Base-by-base conservation (phyloP, 2,113 vertebrate genomes). In the Pseudorhombus dupliciocellatus region DNA sequence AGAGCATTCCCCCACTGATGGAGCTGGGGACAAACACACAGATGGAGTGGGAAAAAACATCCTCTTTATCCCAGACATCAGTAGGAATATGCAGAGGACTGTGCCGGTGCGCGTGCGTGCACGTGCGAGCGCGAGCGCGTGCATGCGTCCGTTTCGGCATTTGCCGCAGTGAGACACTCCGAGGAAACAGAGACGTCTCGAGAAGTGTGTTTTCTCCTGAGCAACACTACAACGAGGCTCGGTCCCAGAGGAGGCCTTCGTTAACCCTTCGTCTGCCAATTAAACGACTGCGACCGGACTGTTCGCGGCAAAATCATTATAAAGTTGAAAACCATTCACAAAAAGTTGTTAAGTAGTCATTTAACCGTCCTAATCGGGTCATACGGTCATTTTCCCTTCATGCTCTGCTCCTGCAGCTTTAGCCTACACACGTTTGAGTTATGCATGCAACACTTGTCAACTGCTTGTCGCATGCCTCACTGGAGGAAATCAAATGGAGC, bases 21-120 rank as follows among this genome's bases (percentile, higher is more conserved):
- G 87, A 87, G 88, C 78, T 78, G 64, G 90, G 89, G 91, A 93
- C 92, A 92, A 92, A 92, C 91, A 92, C 85, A 59, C 65, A 62
- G 79, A 75, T 73, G 77, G 87, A 89, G n/a, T n/a, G 84, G 79
- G 77, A 59, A 87, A 87, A 90, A 91, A 90, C 89, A 85, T 92
- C 84, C 88, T 92, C 92, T 93, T 93, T 90, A 94, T 93, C 86
- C 87, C 8, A 58, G 73, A 91, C 93, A 89, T 94, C 92, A 93
- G 90, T 93, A 67, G 91, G 92, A 94, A 92, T 93, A 91, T 91
- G 88, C 84, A 89, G 88, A 37, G 77, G 73, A 62, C 28, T 58
- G 26, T 34, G 28, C 20, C 28, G 12, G 28, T 37, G 57, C 66
- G 57, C 51, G 59, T 54, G 66, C 25, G 46, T 9, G 22, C 5